These are phyloP conservation scores for Uloborus diversus DNA, from an alignment of 1,140 invertebrate genomes.

Conservation along the genomic window DNA sequence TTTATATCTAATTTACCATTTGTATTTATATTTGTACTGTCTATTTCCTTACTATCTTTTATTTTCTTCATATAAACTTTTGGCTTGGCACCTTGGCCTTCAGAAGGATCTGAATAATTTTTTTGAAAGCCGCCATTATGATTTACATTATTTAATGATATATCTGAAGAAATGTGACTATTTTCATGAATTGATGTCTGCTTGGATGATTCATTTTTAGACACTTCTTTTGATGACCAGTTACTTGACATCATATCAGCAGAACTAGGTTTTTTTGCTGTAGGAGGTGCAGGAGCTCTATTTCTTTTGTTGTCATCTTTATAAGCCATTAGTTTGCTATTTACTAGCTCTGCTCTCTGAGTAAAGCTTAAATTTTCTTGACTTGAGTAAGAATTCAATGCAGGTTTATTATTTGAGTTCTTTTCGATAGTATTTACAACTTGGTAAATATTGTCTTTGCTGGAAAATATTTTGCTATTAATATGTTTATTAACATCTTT, in stretches of 20 bases:
- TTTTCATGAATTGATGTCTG: neutral
- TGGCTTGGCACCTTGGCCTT: conserved; percentile 32
- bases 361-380: conserved; percentile 61
- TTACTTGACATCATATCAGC: neutral
- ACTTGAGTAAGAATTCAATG: conserved; percentile 54
- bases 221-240: neutral
- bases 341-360: conserved; percentile 45
- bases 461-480: conserved; percentile 12
- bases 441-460: conserved; percentile 17
- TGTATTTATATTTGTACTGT: neutral
- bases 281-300: conserved; percentile 45
- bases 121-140: neutral
- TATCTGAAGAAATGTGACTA: neutral
- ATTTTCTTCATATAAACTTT: conserved; percentile 28
- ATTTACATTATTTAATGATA: neutral
- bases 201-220: neutral
- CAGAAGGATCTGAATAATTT: conserved; percentile 3
- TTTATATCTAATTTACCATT: conserved; percentile 12
- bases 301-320: conserved; percentile 28
- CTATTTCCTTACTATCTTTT: conserved; percentile 6
- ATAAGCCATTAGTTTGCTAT: conserved; percentile 42
- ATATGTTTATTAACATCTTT: conserved; percentile 2
- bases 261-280: conserved; percentile 43
- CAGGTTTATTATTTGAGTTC: neutral
- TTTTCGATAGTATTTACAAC: neutral